A percentile compares a stretch with the other conserved stretches of the same genome.
phyloP scores from a whole-genome alignment of 1,140 invertebrate genomes.

The Palaemon carinicauda region DNA sequence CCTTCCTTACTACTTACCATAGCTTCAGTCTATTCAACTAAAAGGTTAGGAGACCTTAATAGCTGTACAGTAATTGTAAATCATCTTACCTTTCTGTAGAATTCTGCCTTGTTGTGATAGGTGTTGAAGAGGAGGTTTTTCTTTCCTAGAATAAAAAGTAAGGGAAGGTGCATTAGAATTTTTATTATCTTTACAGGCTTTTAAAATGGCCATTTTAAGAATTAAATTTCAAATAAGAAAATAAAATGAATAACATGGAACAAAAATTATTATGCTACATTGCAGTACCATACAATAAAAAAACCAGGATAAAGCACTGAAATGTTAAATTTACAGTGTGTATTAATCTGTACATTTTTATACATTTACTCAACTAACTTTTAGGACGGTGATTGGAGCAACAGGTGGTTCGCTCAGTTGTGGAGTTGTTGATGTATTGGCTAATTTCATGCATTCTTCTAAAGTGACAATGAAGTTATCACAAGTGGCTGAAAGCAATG shows the following conservation, averaged over 20 bases:
- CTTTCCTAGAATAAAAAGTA: slow-evolving; percentile 36
- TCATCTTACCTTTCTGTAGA: slow-evolving; percentile 42
- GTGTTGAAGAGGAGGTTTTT: slow-evolving; percentile 35
- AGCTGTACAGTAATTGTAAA: too few species aligned
- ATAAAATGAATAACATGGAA: too few species aligned
- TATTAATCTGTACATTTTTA: not conserved
- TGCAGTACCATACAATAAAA: not conserved
- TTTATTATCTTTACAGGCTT: not conserved
- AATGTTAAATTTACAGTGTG: not conserved
- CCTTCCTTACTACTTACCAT: too few species aligned
- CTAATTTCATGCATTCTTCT: slow-evolving; percentile 80
- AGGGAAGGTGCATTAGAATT: not conserved
- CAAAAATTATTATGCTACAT: too few species aligned
- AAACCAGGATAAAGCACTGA: not conserved
- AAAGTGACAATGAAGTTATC: slow-evolving; percentile 84
- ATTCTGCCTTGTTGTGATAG: slow-evolving; percentile 36
- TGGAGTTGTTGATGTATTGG: slow-evolving; percentile 62
- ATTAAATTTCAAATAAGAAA: too few species aligned
- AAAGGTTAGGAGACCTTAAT: too few species aligned
- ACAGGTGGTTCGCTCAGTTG: slow-evolving; percentile 11
- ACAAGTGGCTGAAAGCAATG: slow-evolving; percentile 78
- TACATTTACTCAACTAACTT: not conserved
- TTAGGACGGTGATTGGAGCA: slow-evolving; percentile 49
- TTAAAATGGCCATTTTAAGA: not conserved
- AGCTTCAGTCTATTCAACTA: too few species aligned